Evolutionary conservation across 2,888 invertebrate species (phyloP).

Genomic region (Microplitis deprimator): DNA sequence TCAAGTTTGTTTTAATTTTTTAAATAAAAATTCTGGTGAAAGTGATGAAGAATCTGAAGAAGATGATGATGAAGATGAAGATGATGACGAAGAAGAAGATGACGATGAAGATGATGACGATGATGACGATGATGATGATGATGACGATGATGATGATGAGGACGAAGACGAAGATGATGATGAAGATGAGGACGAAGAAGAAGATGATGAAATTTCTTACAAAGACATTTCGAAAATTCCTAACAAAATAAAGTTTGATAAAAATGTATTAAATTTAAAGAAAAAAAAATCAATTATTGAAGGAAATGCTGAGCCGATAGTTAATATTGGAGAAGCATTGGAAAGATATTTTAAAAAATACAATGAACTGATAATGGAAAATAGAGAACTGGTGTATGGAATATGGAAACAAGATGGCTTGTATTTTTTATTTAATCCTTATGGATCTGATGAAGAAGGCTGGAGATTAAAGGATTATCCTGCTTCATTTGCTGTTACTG

Average conservation of each 20-base stretch:
- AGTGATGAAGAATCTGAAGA: conserved; percentile 23
- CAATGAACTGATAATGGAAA: conserved; percentile 62
- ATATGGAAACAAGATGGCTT: conserved; percentile 58
- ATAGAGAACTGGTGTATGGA: conserved; percentile 59
- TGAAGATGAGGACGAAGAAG: conserved; percentile 40
- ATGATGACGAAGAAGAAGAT: conserved; percentile 40
- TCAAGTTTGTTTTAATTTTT: conserved; percentile 52
- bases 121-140: conserved; percentile 50
- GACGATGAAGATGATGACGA: conserved; percentile 48
- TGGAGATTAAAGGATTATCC: conserved; percentile 58
- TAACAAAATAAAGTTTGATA: conserved; percentile 54
- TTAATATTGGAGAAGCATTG: conserved; percentile 64
- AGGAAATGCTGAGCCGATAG: conserved; percentile 62
- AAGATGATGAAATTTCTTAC: conserved; percentile 26
- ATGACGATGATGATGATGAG: conserved; percentile 44
- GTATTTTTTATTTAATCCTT: conserved; percentile 65
- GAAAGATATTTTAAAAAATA: conserved; percentile 61
- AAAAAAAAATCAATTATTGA: conserved; percentile 53
- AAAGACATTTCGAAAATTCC: conserved; percentile 60
- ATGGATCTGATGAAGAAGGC: conserved; percentile 62
- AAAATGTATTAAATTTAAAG: conserved; percentile 53
- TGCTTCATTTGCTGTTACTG: conserved; percentile 57
- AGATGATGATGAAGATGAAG: conserved; percentile 35
- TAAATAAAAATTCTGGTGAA: conserved; percentile 52
- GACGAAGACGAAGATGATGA: conserved; percentile 43